phyloP scores from a whole-genome alignment of 2,113 vertebrate species.

The Toxotes chatareus region DNA sequence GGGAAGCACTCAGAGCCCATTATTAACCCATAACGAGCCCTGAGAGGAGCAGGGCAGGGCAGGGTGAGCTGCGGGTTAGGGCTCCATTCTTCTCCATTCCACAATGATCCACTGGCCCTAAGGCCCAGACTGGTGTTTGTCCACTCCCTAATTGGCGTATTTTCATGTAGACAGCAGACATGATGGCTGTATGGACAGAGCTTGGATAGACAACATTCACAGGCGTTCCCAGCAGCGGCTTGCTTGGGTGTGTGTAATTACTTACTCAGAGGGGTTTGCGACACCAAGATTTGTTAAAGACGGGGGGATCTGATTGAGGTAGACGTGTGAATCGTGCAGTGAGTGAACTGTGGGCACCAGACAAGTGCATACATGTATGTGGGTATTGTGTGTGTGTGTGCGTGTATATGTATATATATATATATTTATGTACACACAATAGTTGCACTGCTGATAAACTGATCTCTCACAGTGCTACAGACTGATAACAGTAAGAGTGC shows the following conservation, averaged over 20 bases:
- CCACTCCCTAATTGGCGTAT: constrained; percentile 39
- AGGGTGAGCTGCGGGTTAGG: not conserved
- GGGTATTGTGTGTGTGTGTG: not conserved
- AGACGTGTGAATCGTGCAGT: constrained; percentile 8
- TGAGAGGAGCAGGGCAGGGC: constrained; percentile 39
- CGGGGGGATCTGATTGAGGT: not conserved
- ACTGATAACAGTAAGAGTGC: constrained; percentile 13
- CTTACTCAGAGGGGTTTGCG: constrained; percentile 42
- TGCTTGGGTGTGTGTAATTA: constrained; percentile 11
- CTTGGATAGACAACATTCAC: constrained; percentile 19
- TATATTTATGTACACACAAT: not conserved
- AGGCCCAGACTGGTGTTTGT: constrained; percentile 28
- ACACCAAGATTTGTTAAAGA: constrained; percentile 21
- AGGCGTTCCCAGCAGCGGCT: constrained; percentile 6
- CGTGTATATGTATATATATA: not conserved
- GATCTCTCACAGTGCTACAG: not conserved
- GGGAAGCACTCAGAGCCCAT: constrained; percentile 69
- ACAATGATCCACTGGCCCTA: constrained; percentile 40
- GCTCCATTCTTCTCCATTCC: constrained; percentile 40
- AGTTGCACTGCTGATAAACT: not conserved
- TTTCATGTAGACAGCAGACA: constrained; percentile 16
- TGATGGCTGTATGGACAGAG: not conserved
- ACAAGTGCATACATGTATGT: not conserved
- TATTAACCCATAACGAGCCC: constrained; percentile 68
- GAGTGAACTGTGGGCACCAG: not conserved